Base-by-base conservation (phyloP, 1,140 invertebrate genomes). In the Nomia melanderi region DNA sequence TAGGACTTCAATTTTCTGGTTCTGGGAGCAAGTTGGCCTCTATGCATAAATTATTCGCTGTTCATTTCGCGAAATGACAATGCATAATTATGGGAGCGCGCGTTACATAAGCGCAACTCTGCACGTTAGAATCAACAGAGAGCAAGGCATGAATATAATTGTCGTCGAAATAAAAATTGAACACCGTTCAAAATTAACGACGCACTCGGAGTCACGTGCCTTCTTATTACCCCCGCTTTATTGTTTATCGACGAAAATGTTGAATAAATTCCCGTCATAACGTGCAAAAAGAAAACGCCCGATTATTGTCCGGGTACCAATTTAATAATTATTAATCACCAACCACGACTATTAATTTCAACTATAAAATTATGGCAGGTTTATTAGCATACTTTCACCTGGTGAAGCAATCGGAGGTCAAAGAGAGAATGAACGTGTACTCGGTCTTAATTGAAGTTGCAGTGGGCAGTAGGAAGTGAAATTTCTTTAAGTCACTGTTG, bases 321-420 rank as follows among this genome's bases (percentile, higher is more conserved):
- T 4, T 27, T 36, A 67, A 67, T 50, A 60, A 76, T 69, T 69
- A 74, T 6, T 14, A 66, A 27, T 53, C 36, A 31, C 14, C 36
- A 50, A 36, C 27, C 12, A 1, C 29, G 31, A 36, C 73, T 76
- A 44, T 67, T 50, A 57, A 44, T 66, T 66, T 41, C 63, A 36
- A 59, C 23, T 29, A 9, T 76, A 60, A 59, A 47, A 60, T 69
- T 50, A 69, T 76, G 65, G 64, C 41, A 1, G 14, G 39, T 29
- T 69, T 69, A 60, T 76, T 69, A 76, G 41, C 65, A 60, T 76
- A 76, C 73, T 76, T 76, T 76, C 73, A 39, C 54, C 27, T 8
- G 25, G 14, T 59, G 62, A 76, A 59, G 53, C 63, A 59, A 67
- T 76, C 64, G 64, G 63, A 59, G 63, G 64, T 76, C 73, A 59